Conservation (phyloP, 1,140 invertebrate genomes). For the Chironomus tepperi region DNA sequence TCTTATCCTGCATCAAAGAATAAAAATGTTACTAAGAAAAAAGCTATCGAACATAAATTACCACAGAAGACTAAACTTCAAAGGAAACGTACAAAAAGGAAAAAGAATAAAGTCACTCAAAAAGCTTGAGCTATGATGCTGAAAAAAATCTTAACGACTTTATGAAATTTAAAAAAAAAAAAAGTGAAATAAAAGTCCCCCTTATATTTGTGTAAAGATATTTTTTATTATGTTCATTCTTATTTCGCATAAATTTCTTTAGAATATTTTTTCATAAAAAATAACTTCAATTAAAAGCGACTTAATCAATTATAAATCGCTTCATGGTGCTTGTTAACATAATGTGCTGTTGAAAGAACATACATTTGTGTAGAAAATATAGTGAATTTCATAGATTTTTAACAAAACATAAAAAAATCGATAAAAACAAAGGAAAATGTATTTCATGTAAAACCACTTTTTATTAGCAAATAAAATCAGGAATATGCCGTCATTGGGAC, state of each 20-base stretch:
- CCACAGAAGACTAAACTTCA: background rate
- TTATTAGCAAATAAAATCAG: background rate
- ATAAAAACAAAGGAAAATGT: conserved; percentile 17
- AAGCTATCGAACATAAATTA: background rate
- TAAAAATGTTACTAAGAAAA: background rate
- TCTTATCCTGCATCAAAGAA: background rate
- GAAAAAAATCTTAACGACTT: no score
- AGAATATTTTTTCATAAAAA: background rate
- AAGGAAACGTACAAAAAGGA: background rate
- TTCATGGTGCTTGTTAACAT: background rate
- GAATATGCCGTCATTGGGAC: conserved; percentile 59
- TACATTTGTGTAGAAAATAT: background rate
- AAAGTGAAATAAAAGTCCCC: no score
- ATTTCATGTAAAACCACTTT: background rate
- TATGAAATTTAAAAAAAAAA: no score
- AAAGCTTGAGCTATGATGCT: no score
- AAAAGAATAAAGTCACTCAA: background rate
- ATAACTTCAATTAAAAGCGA: conserved; percentile 10
- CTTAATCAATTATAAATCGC: background rate
- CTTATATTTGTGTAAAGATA: no score
- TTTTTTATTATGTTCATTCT: no score
- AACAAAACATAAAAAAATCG: conserved; percentile 6
- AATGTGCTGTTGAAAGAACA: background rate
- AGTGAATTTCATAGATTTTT: background rate
- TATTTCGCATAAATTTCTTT: background rate